Base-by-base conservation (phyloP, 2,888 invertebrate species). In the Tridacna crocea region DNA sequence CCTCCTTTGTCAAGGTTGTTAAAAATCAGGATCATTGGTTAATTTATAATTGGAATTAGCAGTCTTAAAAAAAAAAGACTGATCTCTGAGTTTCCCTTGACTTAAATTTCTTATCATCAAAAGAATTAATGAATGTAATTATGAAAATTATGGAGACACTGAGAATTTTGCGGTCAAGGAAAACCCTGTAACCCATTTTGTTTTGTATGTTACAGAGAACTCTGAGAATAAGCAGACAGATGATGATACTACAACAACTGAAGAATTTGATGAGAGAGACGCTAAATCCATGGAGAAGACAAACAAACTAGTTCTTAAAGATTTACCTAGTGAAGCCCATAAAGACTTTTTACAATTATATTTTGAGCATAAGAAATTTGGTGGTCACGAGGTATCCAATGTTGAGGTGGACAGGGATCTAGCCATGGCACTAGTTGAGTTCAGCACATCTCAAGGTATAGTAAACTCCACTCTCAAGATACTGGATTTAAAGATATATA, bases 331-430 rank as follows among this genome's bases (percentile, higher is more conserved):
- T 26, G 55, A 47, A 22, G 70, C 27, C 1, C 22, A 79, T 70
- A 22, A 27, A 47, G 79, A 79, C 1, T 79, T 55, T 63, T 36
- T 79, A 17, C 36, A 75, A 48, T 51, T 70, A 17, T 75, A 72
- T 22, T 79, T 79, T 75, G 75, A 70, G 70, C 75, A 75, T 12
- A 79, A 46, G 24, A 74, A 70, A 63, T 17, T 61, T 24, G 74
- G 61, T 13, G 46, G 22, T 24, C 47, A 17, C 10, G 46, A 22
- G 15, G 74, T 74, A 26, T 12, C 27, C 19, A 74, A 24, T 13
- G 26, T 74, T n/a, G 74, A 74, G 17, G 36, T 74, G 19, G 74
- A 61, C 46, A 22, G 22, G 46, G 74, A 74, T 6, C 47, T n/a
- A 19, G 26, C 19, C 12, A 75, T 61, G 60, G 75, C 79, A 15